These are phyloP conservation scores for Pachymerium ferrugineum DNA, from an alignment of 2,888 invertebrate genomes.

Conservation along the genomic window DNA sequence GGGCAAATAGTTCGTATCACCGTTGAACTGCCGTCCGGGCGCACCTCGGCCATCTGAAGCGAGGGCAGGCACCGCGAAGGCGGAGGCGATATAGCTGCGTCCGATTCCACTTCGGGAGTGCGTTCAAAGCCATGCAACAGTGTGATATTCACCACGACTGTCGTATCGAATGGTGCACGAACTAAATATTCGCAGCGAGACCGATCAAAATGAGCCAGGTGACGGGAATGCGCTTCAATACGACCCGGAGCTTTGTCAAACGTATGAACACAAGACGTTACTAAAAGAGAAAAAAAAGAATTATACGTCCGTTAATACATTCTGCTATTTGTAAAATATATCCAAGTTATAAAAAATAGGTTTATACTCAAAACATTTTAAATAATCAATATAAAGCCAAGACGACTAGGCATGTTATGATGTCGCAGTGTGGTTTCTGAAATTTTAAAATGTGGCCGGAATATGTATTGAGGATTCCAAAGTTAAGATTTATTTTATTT, in stretches of 20 bases:
- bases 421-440: too few relatives aligned
- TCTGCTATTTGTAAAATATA: too few relatives aligned
- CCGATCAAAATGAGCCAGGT: slow-evolving; percentile 34
- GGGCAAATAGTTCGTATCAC: slow-evolving; percentile 27
- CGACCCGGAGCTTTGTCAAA: slow-evolving; percentile 36
- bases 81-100: background rate
- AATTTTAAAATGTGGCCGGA: too few relatives aligned
- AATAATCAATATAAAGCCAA: too few relatives aligned
- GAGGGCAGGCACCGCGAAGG: slow-evolving; percentile 29
- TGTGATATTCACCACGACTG: slow-evolving; percentile 36
- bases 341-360: too few relatives aligned
- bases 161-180: slow-evolving; percentile 34
- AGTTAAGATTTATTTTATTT: too few relatives aligned
- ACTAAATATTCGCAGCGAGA: slow-evolving; percentile 36
- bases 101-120: background rate
- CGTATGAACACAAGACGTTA: slow-evolving; percentile 37
- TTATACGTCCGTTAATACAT: too few relatives aligned
- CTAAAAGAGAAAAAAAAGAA: background rate
- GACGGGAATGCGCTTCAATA: slow-evolving; percentile 36
- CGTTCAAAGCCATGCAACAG: slow-evolving; percentile 35
- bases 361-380: too few relatives aligned
- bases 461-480: too few relatives aligned
- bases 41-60: slow-evolving; percentile 29
- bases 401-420: too few relatives aligned
- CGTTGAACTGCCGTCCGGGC: background rate